Conservation (phyloP, 2,113 vertebrate species). For the Rafetus swinhoei region DNA sequence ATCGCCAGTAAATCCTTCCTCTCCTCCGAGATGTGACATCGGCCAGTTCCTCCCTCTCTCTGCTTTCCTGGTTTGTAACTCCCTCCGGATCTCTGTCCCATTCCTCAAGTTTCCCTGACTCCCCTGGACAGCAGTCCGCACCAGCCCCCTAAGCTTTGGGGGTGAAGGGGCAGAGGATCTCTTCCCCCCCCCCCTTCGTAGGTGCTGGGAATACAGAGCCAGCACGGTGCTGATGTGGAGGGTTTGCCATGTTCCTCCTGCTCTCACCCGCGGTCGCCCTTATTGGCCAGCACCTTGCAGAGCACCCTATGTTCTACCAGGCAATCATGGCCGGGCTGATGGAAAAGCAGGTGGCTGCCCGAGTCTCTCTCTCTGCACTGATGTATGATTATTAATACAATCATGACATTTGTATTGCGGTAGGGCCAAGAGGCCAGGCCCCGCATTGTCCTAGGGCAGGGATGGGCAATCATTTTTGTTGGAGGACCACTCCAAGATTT, state of each 20-base stretch:
- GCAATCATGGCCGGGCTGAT: too few species aligned
- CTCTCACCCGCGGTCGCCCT: not conserved
- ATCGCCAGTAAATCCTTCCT: not conserved
- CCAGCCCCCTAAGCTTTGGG: not conserved
- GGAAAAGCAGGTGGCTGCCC: not conserved
- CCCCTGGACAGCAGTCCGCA: not conserved
- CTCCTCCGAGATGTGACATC: too few species aligned
- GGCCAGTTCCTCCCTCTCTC: not conserved
- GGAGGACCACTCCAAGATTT: too few species aligned
- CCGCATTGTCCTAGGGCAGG: too few species aligned
- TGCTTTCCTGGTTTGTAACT: not conserved
- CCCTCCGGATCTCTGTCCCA: too few species aligned
- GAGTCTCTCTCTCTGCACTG: not conserved
- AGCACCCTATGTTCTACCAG: too few species aligned
- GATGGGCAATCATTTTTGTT: too few species aligned
- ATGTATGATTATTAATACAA: not conserved
- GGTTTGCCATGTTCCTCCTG: not conserved
- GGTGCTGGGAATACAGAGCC: not conserved
- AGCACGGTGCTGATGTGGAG: too few species aligned
- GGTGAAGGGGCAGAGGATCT: not conserved
- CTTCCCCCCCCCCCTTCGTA: not conserved
- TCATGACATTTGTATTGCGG: not conserved
- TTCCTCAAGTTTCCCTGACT: not conserved
- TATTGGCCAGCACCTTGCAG: too few species aligned
- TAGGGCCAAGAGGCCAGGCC: too few species aligned